phyloP scores from a whole-genome alignment of 2,113 vertebrate species.

The Solea senegalensis region DNA sequence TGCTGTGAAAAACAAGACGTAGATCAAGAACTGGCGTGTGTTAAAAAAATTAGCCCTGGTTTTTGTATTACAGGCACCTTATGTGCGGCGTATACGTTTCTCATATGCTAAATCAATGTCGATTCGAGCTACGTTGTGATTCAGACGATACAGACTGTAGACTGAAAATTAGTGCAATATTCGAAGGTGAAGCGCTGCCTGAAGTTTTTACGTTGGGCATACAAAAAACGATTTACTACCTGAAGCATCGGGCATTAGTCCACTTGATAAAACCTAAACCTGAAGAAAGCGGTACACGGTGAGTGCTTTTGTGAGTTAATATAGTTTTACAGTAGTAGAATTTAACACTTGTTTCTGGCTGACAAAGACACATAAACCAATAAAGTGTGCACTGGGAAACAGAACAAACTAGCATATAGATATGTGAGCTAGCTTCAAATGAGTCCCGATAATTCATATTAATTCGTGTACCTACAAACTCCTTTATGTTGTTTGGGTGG shows the following conservation, averaged over 20 bases:
- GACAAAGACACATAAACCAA: background rate
- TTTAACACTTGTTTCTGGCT: background rate
- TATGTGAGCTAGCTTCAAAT: slow-evolving; percentile 21
- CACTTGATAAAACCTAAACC: background rate
- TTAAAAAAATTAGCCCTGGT: fast-evolving
- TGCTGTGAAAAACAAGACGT: background rate
- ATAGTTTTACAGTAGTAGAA: background rate
- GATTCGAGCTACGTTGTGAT: fast-evolving
- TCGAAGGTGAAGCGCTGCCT: background rate
- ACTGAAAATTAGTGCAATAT: background rate
- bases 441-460: background rate
- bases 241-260: background rate
- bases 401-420: background rate
- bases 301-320: slow-evolving; percentile 19
- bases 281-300: slow-evolving; percentile 26
- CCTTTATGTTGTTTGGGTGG: fast-evolving
- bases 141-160: background rate
- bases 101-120: fast-evolving
- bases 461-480: background rate
- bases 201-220: fast-evolving
- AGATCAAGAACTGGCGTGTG: fast-evolving
- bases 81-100: fast-evolving
- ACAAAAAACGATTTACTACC: fast-evolving
- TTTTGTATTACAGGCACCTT: background rate
- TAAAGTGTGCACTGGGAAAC: background rate